phyloP scores from a whole-genome alignment of 2,113 vertebrate genomes.

The Platysteira castanea region DNA sequence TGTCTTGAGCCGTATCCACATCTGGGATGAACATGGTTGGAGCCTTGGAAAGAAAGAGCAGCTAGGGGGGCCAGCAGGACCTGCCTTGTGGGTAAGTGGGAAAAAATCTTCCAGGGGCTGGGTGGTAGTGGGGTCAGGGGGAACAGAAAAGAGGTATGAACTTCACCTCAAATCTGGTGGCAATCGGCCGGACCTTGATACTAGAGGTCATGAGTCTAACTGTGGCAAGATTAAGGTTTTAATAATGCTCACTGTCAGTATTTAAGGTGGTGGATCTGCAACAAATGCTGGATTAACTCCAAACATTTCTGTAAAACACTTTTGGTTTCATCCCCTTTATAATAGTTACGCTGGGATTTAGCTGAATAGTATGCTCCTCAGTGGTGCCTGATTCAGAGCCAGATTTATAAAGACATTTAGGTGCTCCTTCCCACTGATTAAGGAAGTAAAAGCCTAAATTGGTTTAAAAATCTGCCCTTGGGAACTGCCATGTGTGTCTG shows the following conservation, averaged over 20 bases:
- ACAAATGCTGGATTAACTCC: not conserved
- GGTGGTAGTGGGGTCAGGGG: fast-evolving
- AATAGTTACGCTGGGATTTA: not conserved
- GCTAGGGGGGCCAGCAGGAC: not conserved
- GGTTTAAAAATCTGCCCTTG: conserved; percentile 3
- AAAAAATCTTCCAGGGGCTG: not conserved
- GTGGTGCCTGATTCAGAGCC: not conserved
- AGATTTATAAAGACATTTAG: conserved; percentile 38
- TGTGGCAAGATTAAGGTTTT: not conserved
- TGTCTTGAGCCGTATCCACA: not conserved
- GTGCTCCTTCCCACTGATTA: conserved; percentile 19
- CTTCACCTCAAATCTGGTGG: not conserved
- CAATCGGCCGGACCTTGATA: not conserved
- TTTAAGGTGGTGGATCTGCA: not conserved
- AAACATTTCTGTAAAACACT: not conserved
- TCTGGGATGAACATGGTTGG: not conserved
- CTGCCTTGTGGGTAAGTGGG: fast-evolving
- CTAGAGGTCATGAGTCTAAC: not conserved
- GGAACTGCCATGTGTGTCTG: not conserved
- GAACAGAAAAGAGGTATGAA: not conserved
- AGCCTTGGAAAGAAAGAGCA: not conserved
- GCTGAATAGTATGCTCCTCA: not conserved
- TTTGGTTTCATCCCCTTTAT: not conserved
- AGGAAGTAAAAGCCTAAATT: conserved; percentile 26
- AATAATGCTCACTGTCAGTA: not conserved